Conservation (phyloP, 2,113 vertebrate genomes). For the Mirounga angustirostris region DNA sequence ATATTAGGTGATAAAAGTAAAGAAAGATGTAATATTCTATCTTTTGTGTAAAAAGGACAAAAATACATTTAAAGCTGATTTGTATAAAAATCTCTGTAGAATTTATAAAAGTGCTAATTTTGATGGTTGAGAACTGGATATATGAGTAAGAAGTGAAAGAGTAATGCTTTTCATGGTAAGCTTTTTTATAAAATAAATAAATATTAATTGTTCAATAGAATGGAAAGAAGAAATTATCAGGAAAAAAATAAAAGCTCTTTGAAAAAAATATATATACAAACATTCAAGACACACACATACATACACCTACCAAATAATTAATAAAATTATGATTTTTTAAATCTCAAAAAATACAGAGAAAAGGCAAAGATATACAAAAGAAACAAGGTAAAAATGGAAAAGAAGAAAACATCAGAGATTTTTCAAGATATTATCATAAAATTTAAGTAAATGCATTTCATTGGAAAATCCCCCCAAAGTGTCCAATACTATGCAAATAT, state of each 20-base stretch:
- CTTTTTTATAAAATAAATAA: neutral
- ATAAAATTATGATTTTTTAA: neutral
- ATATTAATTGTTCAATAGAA: neutral
- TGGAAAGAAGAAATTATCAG: neutral
- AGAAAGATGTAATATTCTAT: neutral
- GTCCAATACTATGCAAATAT: neutral
- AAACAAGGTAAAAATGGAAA: neutral
- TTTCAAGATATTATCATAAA: neutral
- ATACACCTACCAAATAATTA: neutral
- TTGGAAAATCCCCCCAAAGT: neutral
- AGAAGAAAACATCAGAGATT: neutral
- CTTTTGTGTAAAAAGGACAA: neutral
- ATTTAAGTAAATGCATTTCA: neutral
- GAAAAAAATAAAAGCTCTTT: neutral
- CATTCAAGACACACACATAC: neutral
- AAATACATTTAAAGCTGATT: neutral
- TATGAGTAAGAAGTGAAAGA: neutral
- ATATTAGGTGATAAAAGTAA: neutral
- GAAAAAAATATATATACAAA: neutral
- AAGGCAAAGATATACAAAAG: neutral
- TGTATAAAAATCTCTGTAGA: neutral
- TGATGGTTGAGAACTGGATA: neutral
- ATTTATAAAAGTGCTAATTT: neutral
- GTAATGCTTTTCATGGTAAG: neutral
- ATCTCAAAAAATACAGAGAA: neutral